Conservation (phyloP, 2,888 invertebrate genomes). For the Hirtodrosophila cameraria region DNA sequence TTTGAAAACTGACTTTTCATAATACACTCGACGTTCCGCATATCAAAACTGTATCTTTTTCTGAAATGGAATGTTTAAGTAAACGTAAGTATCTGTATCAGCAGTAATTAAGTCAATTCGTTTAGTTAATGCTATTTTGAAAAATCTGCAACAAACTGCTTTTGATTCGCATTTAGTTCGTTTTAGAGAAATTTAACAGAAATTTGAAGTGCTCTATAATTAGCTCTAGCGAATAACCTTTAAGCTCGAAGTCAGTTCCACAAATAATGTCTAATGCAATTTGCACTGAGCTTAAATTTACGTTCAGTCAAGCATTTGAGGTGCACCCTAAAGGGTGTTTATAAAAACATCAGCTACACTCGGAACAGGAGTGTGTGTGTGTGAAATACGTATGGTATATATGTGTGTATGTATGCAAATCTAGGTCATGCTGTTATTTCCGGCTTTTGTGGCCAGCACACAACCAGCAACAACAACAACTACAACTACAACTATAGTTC, state of each 20-base stretch:
- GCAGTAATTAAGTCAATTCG: no score
- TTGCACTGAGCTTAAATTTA: constrained; percentile 36
- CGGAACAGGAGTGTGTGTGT: constrained; percentile 1
- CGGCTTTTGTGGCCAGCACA: constrained; percentile 70
- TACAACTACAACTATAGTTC: constrained; percentile 21
- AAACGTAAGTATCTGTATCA: no score
- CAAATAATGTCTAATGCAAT: constrained; percentile 38
- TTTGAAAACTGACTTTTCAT: no score
- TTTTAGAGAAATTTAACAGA: not conserved
- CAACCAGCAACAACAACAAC: constrained; percentile 24
- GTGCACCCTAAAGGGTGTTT: constrained; percentile 25
- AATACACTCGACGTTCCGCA: no score
- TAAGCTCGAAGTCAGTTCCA: constrained; percentile 6
- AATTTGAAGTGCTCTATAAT: not conserved
- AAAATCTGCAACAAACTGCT: no score
- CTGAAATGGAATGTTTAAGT: no score
- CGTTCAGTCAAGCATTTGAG: constrained; percentile 30
- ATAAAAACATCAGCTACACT: constrained; percentile 32
- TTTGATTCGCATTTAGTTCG: no score
- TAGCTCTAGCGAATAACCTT: constrained; percentile 5
- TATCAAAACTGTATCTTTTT: no score
- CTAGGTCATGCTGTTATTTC: constrained; percentile 75
- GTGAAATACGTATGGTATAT: constrained; percentile 1
- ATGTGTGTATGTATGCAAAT: constrained; percentile 42
- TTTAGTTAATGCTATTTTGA: no score